phyloP scores from a whole-genome alignment of 2,888 invertebrate species.

The Microctonus hyperodae region DNA sequence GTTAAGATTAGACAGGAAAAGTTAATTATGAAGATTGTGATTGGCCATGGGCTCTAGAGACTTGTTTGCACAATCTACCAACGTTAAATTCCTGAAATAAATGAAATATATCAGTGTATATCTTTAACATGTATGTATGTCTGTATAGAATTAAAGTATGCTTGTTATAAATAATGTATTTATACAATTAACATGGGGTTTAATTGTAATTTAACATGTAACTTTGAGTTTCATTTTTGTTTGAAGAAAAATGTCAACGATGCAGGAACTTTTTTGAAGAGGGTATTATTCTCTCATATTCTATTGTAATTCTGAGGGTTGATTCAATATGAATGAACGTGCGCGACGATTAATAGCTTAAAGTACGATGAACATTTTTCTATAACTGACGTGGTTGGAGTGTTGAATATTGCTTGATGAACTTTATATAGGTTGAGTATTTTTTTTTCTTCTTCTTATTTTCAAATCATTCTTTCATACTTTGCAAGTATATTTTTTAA shows the following conservation, averaged over 20 bases:
- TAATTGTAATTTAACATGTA: not conserved
- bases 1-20: conserved; percentile 57
- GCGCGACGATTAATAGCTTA: conserved; percentile 37
- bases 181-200: no score
- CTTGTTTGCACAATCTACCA: conserved; percentile 35
- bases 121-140: not conserved
- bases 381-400: conserved; percentile 10
- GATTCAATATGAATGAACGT: conserved; percentile 42
- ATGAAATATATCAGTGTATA: not conserved
- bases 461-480: not conserved
- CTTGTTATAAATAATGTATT: not conserved
- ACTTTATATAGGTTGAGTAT: not conserved
- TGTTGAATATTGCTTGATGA: not conserved
- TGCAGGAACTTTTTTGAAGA: conserved; percentile 29
- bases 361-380: conserved; percentile 33
- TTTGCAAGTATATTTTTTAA: no score
- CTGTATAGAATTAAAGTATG: not conserved
- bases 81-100: not conserved
- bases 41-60: conserved; percentile 55
- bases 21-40: conserved; percentile 60
- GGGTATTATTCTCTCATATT: not conserved
- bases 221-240: not conserved
- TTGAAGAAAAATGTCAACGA: conserved; percentile 37
- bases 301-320: conserved; percentile 26
- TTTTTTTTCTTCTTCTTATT: not conserved